Evolutionary conservation across 2,797 vertebrate genomes (phyloP).

Genomic region (Trichosurus vulpecula): DNA sequence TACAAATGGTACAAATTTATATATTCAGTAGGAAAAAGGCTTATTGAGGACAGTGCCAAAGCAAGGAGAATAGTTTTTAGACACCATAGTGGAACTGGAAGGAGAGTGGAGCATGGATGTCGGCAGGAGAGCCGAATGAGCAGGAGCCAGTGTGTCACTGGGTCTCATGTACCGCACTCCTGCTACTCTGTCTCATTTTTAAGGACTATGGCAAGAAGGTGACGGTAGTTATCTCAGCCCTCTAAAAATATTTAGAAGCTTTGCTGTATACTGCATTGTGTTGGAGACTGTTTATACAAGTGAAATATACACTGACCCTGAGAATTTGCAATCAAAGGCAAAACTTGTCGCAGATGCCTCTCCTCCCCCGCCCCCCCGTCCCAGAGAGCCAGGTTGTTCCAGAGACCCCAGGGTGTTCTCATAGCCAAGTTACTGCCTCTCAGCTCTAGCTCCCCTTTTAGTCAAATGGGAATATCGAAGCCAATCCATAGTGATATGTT

Average conservation of each 20-base stretch:
- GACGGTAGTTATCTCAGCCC: background rate
- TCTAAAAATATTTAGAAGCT: background rate
- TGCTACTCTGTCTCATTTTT: background rate
- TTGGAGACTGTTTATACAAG: background rate
- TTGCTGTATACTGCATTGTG: background rate
- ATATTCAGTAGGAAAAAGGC: background rate
- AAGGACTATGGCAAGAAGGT: background rate
- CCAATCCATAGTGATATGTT: conserved; percentile 28
- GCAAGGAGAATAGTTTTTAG: background rate
- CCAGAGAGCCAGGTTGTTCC: background rate
- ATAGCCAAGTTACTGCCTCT: background rate
- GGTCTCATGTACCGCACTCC: background rate
- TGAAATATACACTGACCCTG: background rate
- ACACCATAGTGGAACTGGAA: background rate
- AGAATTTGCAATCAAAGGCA: background rate
- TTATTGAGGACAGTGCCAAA: background rate
- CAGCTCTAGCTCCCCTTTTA: background rate
- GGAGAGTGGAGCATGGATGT: background rate
- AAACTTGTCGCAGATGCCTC: background rate
- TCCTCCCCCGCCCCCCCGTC: too few species aligned
- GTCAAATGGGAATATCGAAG: conserved; percentile 43
- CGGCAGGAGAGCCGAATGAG: conserved; percentile 3
- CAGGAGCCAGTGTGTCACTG: background rate
- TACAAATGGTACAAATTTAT: conserved; percentile 1
- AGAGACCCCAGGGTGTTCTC: conserved; percentile 9